These are phyloP conservation scores for Hippopotamus amphibius DNA, from an alignment of 2,113 vertebrate genomes.

Conservation along the genomic window DNA sequence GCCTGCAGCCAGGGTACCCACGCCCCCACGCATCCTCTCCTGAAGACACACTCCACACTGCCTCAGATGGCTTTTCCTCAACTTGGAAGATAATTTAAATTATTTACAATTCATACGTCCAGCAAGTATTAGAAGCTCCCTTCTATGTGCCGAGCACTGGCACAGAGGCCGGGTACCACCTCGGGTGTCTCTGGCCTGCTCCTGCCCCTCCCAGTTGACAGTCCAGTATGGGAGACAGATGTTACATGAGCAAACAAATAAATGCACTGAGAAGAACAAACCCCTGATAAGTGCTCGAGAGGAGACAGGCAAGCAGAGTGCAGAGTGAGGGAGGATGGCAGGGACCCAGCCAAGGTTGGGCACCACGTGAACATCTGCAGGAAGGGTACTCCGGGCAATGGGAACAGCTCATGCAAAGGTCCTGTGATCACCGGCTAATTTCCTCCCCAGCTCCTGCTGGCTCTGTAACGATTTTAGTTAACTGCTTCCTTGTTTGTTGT, in stretches of 20 bases:
- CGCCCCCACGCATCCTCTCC: neutral
- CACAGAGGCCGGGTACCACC: neutral
- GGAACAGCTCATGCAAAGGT: neutral
- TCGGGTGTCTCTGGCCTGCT: neutral
- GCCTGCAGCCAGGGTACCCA: neutral
- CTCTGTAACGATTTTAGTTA: neutral
- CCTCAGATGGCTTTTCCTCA: neutral
- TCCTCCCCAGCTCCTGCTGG: neutral
- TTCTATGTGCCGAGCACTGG: neutral
- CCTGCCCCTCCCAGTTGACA: neutral
- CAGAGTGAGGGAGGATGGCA: neutral
- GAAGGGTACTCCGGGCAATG: neutral
- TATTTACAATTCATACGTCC: neutral
- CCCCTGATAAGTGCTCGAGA: neutral
- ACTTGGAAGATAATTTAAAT: neutral
- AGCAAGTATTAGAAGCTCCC: neutral
- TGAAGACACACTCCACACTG: neutral
- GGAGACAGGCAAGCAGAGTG: fast-evolving
- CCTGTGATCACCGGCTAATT: neutral
- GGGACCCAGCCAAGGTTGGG: neutral
- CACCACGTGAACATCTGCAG: neutral
- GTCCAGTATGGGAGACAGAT: neutral
- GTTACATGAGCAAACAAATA: neutral
- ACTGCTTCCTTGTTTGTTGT: neutral
- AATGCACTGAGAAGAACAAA: neutral